Evolutionary conservation across 2,888 invertebrate genomes (phyloP), one percentile per base, ranked within the genome.

Genomic region (Plebejus argus): DNA sequence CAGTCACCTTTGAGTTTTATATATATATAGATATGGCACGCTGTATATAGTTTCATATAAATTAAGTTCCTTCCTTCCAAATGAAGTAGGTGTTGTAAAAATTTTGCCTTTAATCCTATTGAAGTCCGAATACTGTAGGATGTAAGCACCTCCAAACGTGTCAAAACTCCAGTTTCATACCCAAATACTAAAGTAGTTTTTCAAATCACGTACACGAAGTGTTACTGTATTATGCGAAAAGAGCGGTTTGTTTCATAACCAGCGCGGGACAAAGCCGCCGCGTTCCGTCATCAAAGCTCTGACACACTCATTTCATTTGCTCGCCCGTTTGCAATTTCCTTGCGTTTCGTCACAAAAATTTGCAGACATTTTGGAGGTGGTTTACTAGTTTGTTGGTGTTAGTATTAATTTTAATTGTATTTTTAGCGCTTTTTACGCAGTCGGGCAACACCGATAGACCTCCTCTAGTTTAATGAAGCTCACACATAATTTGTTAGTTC

Each of bases 291-390:
- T 72, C 72, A 72, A 72, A 72, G 72, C 72, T 72, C 49, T 49
- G 53, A 74, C 74, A 49, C 74, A 74, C 74, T 74, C 74, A 53
- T 74, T 74, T 74, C 53, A 74, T 74, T 74, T 74, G 28, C 23
- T 49, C 49, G 72, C 45, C 53, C 23, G 28, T 23, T 15, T 18
- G 53, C 74, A 74, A 74, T 74, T 49, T 49, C 74, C 74, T 74
- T 20, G 39, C 20, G 72, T 71, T 71, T 39, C 71, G 33, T 39
- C 72, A 39, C 72, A 72, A 23, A 74, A 45, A 53, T 49, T 74
- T 28, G 53, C 49, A 53, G 23, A 10, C 23, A 23, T 61, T 61
- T 61, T 23, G 23, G 23, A 61, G 23, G 20, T 61, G 23, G 61
- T 61, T 20, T 45, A 45, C 45, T 45, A 45, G 39, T 39, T 39